Evolutionary conservation across 2,797 vertebrate species (phyloP), one percentile per base, ranked within the genome.

Genomic region (Notolabrus celidotus): DNA sequence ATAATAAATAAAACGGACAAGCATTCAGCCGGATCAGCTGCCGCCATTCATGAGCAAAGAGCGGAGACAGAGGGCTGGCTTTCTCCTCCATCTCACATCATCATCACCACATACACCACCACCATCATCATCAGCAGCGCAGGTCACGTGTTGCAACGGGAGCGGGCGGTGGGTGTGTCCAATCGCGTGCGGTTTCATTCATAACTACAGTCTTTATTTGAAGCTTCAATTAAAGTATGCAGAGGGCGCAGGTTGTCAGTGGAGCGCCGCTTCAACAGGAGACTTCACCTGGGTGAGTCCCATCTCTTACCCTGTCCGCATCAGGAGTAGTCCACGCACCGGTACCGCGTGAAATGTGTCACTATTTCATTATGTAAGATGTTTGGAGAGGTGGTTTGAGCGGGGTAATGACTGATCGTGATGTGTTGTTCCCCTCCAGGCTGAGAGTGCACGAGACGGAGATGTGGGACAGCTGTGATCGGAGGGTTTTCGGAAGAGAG

Each of bases 141-240:
- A 6, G 73, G 77, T 90, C 92, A 93, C 89, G 79, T 91, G 92
- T 74, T 64, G 41, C 51, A 55, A 58, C 45, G 65, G 80, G 81
- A 91, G 82, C 79, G 71, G 91, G 89, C 83, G 83, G 90, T 92
- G 90, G 92, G 92, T 61, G 92, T 92, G 90, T 92, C 89, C 25
- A 81, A 87, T 75, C 75, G 89, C 79, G 86, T 88, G 86, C 84
- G 88, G 88, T 82, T 92, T 91, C 92, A 93, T 93, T 93, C 92
- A 93, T 93, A 93, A 93, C 89, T 93, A 82, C 82, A 59, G 85
- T 87, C 77, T 53, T 77, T 53, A 82, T 88, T 83, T 82, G 79
- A 65, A 88, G 87, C 80, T 57, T 71, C 65, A 75, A 85, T 86
- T 86, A 82, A 90, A 89, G 89, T 82, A 88, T 92, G 89, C 87